Evolutionary conservation across 1,140 invertebrate species (phyloP).

Genomic region (Drosophila quadrilineata): DNA sequence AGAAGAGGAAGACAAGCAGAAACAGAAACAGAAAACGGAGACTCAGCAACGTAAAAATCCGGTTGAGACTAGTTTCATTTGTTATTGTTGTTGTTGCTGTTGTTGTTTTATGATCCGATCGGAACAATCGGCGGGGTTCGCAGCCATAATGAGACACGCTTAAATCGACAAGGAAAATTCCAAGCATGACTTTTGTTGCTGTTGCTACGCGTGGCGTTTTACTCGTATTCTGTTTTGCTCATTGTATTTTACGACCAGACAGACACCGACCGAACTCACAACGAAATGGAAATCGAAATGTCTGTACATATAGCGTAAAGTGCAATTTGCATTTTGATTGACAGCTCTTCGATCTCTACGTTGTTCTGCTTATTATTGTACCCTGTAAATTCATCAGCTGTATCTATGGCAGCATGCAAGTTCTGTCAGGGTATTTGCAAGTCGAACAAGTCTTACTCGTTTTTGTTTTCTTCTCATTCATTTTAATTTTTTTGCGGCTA

Average conservation of each 20-base stretch:
- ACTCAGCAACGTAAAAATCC: constrained; percentile 4
- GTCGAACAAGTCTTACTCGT: constrained; percentile 1
- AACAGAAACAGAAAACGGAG: background rate
- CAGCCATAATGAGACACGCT: constrained; percentile 22
- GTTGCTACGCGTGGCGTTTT: constrained; percentile 53
- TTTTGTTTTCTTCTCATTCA: no score
- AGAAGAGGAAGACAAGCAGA: background rate
- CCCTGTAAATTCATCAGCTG: constrained; percentile 6
- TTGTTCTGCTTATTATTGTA: background rate
- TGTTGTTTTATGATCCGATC: constrained; percentile 10
- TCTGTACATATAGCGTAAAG: constrained; percentile 53
- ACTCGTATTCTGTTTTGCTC: no score
- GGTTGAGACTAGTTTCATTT: constrained; percentile 25
- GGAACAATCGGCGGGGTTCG: background rate
- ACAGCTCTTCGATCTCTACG: constrained; percentile 13
- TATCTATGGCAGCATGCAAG: no score
- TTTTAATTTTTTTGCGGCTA: constrained; percentile 41
- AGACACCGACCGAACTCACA: constrained; percentile 21
- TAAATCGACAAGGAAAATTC: constrained; percentile 17
- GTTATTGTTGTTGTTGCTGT: background rate
- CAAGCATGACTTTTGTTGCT: constrained; percentile 26
- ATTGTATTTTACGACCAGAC: background rate
- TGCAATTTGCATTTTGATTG: constrained; percentile 61
- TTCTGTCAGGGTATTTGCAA: constrained; percentile 1
- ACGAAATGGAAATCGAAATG: constrained; percentile 56